Conservation (phyloP, 2,113 vertebrate species). For the Cyprinodon brontotheroides region DNA sequence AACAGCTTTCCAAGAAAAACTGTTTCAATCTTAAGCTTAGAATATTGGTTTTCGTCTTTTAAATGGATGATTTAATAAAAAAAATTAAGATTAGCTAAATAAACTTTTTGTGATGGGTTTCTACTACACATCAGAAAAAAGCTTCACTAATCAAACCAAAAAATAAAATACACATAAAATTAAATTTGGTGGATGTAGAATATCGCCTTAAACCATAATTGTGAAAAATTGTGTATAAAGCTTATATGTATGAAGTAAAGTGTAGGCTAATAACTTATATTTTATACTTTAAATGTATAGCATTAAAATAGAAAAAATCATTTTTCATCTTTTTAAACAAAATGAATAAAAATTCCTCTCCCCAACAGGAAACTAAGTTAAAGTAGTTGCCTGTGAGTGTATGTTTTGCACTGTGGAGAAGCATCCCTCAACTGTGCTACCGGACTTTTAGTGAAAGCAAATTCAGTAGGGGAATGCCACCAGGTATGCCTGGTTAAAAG, state of each 20-base stretch:
- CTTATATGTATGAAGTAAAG: neutral
- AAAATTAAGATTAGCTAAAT: no score
- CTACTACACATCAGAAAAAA: no score
- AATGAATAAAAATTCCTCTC: neutral
- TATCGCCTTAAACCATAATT: no score
- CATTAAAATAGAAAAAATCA: neutral
- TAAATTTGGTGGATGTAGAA: no score
- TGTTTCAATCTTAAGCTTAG: neutral
- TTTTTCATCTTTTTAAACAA: constrained; percentile 12
- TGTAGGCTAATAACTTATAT: neutral
- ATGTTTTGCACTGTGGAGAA: constrained; percentile 13
- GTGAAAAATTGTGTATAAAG: no score
- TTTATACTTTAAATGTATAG: neutral
- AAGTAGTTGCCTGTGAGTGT: constrained; percentile 1
- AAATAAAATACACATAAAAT: no score
- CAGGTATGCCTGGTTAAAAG: constrained; percentile 49
- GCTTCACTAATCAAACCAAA: no score
- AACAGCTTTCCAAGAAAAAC: neutral
- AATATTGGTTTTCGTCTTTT: no score
- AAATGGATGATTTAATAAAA: no score
- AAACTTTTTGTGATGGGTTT: no score
- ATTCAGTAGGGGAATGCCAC: constrained; percentile 44
- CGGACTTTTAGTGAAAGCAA: constrained; percentile 38
- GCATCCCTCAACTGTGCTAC: constrained; percentile 23
- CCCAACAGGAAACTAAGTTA: neutral